A percentile compares a stretch with the other conserved stretches of the same genome.
Conservation (phyloP, 2,113 vertebrate genomes). For the Trematocara zebra region DNA sequence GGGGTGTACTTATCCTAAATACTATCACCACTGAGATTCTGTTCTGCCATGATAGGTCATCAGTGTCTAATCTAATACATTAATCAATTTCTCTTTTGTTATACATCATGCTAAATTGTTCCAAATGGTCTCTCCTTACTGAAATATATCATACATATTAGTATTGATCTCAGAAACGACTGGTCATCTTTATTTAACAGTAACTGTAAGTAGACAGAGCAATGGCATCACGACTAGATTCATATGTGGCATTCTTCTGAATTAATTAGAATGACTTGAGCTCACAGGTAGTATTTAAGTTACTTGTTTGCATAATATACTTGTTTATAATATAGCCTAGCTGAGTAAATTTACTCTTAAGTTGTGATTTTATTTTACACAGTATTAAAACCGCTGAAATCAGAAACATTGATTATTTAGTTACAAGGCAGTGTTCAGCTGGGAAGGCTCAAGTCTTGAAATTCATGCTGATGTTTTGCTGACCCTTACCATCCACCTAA, state of each 20-base stretch:
- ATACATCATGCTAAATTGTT: not conserved
- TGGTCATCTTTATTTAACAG: not conserved
- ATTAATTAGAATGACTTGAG: not conserved
- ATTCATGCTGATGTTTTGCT: not conserved
- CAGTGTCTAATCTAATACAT: not conserved
- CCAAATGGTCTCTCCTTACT: not conserved
- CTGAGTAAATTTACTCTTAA: not conserved
- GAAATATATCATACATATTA: not conserved
- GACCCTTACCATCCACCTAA: not conserved
- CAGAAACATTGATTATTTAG: not conserved
- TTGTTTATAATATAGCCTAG: not conserved
- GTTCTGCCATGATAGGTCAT: not conserved
- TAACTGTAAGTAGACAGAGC: not conserved
- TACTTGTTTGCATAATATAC: not conserved
- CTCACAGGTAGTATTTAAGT: not conserved
- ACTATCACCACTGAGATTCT: not conserved
- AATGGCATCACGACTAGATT: not conserved
- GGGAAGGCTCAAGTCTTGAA: not conserved
- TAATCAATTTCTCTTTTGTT: not conserved
- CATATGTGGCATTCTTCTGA: not conserved
- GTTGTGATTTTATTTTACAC: not conserved
- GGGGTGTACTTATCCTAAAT: not conserved
- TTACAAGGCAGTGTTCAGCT: not conserved
- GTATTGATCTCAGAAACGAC: not conserved
- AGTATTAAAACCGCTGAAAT: not conserved